phyloP scores from a whole-genome alignment of 1,140 invertebrate genomes.

The Battus philenor region DNA sequence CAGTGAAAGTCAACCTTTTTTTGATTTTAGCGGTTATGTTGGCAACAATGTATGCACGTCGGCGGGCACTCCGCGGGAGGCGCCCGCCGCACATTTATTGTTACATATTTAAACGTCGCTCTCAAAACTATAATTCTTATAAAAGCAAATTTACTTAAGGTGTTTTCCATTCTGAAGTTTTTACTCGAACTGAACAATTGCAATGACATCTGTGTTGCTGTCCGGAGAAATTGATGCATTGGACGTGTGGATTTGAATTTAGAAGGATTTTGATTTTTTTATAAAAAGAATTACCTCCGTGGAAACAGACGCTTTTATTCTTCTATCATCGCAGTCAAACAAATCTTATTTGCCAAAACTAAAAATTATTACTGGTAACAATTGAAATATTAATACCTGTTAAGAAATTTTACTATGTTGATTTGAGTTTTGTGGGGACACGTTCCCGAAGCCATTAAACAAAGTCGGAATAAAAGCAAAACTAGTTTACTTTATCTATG shows the following conservation, averaged over 20 bases:
- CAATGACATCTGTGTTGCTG: slow-evolving; percentile 17
- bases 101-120: slow-evolving; percentile 13
- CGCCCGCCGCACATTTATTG: slow-evolving; percentile 45
- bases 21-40: slow-evolving; percentile 40
- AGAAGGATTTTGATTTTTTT: slow-evolving; percentile 1
- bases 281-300: not conserved
- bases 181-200: slow-evolving; percentile 4
- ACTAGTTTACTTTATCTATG: not conserved
- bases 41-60: slow-evolving; percentile 61
- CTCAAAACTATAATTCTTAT: slow-evolving; percentile 16
- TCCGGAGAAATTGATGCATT: slow-evolving; percentile 6
- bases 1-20: slow-evolving; percentile 37
- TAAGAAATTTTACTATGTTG: no score
- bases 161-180: slow-evolving; percentile 8
- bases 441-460: no score
- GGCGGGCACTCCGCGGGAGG: slow-evolving; percentile 49
- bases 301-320: no score
- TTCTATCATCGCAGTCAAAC: not conserved
- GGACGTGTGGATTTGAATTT: slow-evolving; percentile 14
- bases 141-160: slow-evolving; percentile 12
- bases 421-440: no score
- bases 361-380: no score
- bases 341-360: no score
- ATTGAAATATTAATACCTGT: no score
- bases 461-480: no score